Evolutionary conservation across 2,888 invertebrate species (phyloP), one percentile per base, ranked within the genome.

Genomic region (Pseudococcus jackbeardsleyi): DNA sequence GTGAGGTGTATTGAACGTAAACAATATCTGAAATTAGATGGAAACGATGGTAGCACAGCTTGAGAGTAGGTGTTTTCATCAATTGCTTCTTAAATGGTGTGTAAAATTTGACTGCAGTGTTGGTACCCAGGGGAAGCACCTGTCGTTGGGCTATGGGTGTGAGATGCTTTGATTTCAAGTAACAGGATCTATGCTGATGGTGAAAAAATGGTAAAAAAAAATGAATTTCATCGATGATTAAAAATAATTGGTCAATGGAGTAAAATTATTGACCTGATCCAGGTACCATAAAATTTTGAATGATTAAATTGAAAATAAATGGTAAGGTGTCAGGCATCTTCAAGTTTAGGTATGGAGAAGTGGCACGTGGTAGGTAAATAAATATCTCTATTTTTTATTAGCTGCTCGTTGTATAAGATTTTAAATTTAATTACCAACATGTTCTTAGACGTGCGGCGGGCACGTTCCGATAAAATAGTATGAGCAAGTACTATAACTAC

Each of bases 351-450:
- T 33, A 42, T 33, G 3, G 26, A 9, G 42, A 42, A 9, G 9
- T 42, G 33, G 72, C 72, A 72, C 72, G 72, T 72, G 79, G 17
- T 46, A 46, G 7, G 8, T 4, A 82, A 82, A 82, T 4, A 82
- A 82, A 82, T 46, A 77, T 46, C 46, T 19, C 11, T 82, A 11
- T 46, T 42, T 82, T 82, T 46, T 46, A 82, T 46, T 82, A 82
- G 46, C 46, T 42, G 79, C 46, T 82, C 17, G 12, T 77, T 5
- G 72, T 26, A n/a, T 1, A 72, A 72, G 72, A 17, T 15, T 72
- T 72, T 72, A 72, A 82, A 82, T 82, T 46, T 82, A 82, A 82
- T 82, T 82, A 82, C 79, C 79, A 46, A 46, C 79, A 82, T 82
- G 79, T 82, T 82, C 12, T 7, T 11, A 46, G 79, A 46, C 39